Evolutionary conservation across 2,797 vertebrate genomes (phyloP).

Genomic region (Cuculus canorus): DNA sequence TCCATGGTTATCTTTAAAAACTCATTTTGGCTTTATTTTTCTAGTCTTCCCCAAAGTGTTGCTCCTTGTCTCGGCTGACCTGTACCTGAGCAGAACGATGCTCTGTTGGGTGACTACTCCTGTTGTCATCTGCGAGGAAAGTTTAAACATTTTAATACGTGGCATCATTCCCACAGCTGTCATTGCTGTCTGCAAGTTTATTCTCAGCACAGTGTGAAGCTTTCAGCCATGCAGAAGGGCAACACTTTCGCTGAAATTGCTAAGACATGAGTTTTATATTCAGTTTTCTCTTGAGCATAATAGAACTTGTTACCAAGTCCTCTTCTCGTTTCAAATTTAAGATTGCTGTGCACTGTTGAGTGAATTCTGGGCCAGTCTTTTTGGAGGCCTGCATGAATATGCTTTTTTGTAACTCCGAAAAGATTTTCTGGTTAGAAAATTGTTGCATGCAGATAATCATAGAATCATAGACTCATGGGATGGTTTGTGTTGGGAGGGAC

Average conservation of each 20-base stretch:
- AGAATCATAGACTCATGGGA: too few species aligned
- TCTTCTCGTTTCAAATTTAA: not conserved
- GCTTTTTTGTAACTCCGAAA: not conserved
- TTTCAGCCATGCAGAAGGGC: slow-evolving; percentile 78
- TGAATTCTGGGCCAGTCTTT: not conserved
- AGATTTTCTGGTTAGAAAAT: not conserved
- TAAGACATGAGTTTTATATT: slow-evolving; percentile 72
- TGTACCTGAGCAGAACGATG: slow-evolving; percentile 61
- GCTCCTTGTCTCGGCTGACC: slow-evolving; percentile 23
- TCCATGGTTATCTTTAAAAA: not conserved
- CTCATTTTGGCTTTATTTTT: not conserved
- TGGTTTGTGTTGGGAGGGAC: too few species aligned
- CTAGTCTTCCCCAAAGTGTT: not conserved
- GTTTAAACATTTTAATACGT: slow-evolving; percentile 73
- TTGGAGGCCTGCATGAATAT: not conserved
- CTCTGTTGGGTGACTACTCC: slow-evolving; percentile 68
- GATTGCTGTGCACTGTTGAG: not conserved
- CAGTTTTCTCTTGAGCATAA: slow-evolving; percentile 51
- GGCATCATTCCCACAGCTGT: slow-evolving; percentile 80
- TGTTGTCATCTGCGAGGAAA: slow-evolving; percentile 55
- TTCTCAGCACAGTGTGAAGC: slow-evolving; percentile 77
- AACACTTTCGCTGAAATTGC: slow-evolving; percentile 75
- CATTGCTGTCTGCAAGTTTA: slow-evolving; percentile 80
- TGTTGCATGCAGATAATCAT: not conserved
- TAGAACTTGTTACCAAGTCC: slow-evolving; percentile 47